phyloP scores from a whole-genome alignment of 2,888 invertebrate genomes.

The Micropterix aruncella region DNA sequence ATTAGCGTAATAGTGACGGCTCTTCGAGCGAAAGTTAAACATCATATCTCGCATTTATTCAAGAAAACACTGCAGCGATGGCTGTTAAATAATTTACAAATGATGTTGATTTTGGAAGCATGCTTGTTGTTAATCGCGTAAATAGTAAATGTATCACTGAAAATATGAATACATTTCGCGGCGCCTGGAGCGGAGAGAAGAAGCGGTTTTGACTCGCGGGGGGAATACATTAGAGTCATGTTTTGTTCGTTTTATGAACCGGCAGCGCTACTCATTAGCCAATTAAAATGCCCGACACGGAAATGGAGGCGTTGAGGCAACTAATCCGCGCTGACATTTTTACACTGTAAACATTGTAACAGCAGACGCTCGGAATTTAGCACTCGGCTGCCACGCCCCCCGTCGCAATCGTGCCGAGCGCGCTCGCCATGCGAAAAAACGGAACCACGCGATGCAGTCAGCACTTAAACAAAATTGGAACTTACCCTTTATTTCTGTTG shows the following conservation, averaged over 20 bases:
- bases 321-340: background rate
- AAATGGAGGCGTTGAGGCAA: background rate
- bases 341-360: slow-evolving; percentile 7
- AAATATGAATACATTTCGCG: no score
- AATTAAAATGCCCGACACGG: background rate
- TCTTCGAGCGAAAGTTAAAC: no score
- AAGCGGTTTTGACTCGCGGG: background rate
- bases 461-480: no score
- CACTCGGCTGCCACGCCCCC: slow-evolving; percentile 9
- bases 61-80: no score
- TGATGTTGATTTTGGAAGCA: no score
- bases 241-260: no score
- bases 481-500: no score
- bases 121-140: no score
- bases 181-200: background rate
- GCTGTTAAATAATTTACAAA: no score
- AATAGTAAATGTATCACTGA: no score
- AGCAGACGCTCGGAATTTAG: slow-evolving; percentile 5
- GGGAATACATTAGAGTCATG: background rate
- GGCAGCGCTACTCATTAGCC: background rate
- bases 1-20: no score
- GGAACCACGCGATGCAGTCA: background rate
- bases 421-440: slow-evolving; percentile 1
- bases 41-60: no score
- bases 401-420: slow-evolving; percentile 3